phyloP scores from a whole-genome alignment of 2,113 vertebrate species.

The Eclectus roratus region DNA sequence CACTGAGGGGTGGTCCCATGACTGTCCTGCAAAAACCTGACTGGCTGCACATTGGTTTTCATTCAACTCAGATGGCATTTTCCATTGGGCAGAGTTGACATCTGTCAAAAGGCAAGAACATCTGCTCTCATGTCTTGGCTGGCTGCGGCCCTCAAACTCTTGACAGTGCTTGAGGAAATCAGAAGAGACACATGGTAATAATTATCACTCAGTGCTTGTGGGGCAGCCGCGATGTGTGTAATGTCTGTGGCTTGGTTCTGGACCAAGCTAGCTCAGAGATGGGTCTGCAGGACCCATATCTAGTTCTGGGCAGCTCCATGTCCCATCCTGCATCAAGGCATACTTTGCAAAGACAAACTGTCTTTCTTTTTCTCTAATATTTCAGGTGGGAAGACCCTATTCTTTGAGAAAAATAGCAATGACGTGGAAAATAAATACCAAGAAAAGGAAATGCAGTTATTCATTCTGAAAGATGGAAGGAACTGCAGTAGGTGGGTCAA shows the following conservation, averaged over 20 bases:
- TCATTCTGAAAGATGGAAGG: neutral
- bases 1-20: neutral
- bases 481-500: neutral
- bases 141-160: neutral
- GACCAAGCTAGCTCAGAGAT: neutral
- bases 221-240: neutral
- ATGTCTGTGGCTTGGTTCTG: constrained; percentile 35
- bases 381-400: neutral
- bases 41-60: neutral
- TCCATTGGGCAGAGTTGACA: neutral
- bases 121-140: neutral
- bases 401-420: neutral
- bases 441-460: neutral
- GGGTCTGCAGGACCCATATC: neutral
- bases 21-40: neutral
- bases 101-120: constrained; percentile 12
- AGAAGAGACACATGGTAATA: neutral
- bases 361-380: neutral
- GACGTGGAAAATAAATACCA: neutral
- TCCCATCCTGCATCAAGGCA: neutral
- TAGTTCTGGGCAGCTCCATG: neutral
- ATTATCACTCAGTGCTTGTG: neutral
- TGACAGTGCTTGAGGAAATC: neutral
- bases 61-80: neutral
- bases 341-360: neutral